Conservation (phyloP, 2,113 vertebrate genomes). For the Triplophysa dalaica region DNA sequence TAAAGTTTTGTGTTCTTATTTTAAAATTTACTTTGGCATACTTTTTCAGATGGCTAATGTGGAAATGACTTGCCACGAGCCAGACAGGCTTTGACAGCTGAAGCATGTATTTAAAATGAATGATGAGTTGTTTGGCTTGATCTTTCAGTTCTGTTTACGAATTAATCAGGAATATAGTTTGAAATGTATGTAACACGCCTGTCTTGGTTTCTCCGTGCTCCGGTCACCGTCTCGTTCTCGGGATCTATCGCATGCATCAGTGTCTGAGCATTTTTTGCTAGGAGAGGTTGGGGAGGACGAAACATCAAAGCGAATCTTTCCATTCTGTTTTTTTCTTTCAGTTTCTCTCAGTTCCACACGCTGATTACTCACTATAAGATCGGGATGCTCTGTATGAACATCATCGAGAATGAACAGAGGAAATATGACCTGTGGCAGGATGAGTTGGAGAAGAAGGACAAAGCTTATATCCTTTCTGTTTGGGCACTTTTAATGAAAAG, state of each 20-base stretch:
- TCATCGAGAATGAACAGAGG: slow-evolving; percentile 93
- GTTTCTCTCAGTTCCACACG: slow-evolving; percentile 92
- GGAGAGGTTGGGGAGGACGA: slow-evolving; percentile 18
- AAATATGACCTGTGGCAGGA: slow-evolving; percentile 92
- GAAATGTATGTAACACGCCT: neutral
- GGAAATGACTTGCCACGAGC: slow-evolving; percentile 2
- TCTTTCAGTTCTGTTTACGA: slow-evolving; percentile 14
- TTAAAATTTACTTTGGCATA: slow-evolving; percentile 60
- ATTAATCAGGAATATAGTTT: slow-evolving; percentile 16
- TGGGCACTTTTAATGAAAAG: neutral
- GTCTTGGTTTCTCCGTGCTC: slow-evolving; percentile 13
- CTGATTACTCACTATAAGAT: slow-evolving; percentile 93
- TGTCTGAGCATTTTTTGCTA: neutral
- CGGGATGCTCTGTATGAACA: slow-evolving; percentile 89
- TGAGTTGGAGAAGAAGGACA: slow-evolving; percentile 90
- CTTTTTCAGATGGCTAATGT: slow-evolving; percentile 13
- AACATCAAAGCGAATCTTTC: neutral
- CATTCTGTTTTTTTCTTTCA: slow-evolving; percentile 61
- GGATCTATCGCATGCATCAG: neutral
- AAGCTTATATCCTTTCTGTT: slow-evolving; percentile 88
- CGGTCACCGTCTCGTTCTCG: neutral
- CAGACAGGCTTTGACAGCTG: slow-evolving; percentile 10
- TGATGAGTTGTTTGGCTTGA: slow-evolving; percentile 38
- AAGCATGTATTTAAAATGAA: slow-evolving; percentile 57
- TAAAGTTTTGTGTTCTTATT: slow-evolving; percentile 29